phyloP scores from a whole-genome alignment of 1,140 invertebrate genomes.

The Melipona quadrifasciata region DNA sequence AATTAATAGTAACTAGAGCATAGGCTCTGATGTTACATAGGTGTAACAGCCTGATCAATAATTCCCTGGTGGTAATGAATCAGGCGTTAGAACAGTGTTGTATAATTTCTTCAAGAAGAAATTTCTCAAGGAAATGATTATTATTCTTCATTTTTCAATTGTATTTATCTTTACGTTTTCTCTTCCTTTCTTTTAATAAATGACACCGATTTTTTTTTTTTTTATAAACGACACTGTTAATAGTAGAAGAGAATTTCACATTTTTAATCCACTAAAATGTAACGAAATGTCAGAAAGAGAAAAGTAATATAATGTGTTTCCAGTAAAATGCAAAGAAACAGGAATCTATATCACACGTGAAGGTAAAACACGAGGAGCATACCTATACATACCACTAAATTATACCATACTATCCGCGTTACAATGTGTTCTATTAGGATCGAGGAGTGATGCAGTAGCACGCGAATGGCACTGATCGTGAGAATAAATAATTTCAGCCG shows the following conservation, averaged over 20 bases:
- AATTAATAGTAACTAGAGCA: neutral
- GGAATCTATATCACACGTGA: neutral
- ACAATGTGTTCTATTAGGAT: neutral
- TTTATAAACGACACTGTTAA: no score
- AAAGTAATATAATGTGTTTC: no score
- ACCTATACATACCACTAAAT: neutral
- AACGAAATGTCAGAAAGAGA: neutral
- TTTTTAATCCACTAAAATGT: neutral
- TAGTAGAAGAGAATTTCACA: no score
- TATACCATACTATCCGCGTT: neutral
- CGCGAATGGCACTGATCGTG: neutral
- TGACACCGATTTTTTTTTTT: no score
- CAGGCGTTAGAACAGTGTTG: neutral
- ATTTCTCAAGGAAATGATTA: no score
- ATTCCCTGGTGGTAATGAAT: neutral
- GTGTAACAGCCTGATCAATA: neutral
- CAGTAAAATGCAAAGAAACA: neutral
- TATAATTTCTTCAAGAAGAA: no score
- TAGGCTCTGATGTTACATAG: neutral
- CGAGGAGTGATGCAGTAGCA: neutral
- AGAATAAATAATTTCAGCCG: conserved; percentile 12
- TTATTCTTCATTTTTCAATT: no score
- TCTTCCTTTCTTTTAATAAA: no score
- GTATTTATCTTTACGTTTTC: no score
- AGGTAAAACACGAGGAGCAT: neutral